These are phyloP conservation scores for Poeciliopsis occidentalis DNA, from an alignment of 2,113 vertebrate species.

Conservation along the genomic window DNA sequence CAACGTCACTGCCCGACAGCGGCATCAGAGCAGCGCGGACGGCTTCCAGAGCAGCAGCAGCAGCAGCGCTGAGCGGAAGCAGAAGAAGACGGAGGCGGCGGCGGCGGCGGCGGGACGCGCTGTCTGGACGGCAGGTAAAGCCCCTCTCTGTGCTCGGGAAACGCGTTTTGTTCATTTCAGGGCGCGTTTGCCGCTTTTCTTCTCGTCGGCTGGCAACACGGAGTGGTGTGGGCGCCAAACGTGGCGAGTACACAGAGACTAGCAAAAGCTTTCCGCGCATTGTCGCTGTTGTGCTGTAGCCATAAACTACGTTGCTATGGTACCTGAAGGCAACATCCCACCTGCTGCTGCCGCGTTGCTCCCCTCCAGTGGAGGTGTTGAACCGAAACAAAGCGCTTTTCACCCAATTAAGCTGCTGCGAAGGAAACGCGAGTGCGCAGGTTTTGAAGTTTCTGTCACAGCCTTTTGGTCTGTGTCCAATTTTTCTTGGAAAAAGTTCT, in stretches of 20 bases:
- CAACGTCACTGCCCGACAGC: constrained; percentile 67
- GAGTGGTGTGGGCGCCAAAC: constrained; percentile 32
- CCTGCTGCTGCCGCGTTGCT: constrained; percentile 56
- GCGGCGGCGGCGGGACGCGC: constrained; percentile 9
- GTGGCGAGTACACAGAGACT: constrained; percentile 21
- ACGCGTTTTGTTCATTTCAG: not conserved
- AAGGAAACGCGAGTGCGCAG: not conserved
- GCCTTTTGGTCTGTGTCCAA: not conserved
- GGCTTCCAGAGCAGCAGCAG: constrained; percentile 35
- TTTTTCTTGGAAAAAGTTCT: not conserved
- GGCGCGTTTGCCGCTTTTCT: not conserved
- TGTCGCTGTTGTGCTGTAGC: constrained; percentile 39
- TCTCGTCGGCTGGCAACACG: not conserved
- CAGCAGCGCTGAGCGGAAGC: constrained; percentile 50
- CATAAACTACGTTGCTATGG: constrained; percentile 74
- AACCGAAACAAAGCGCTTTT: not conserved
- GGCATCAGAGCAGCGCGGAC: constrained; percentile 50
- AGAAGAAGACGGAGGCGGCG: constrained; percentile 29
- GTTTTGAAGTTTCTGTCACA: not conserved
- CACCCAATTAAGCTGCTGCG: not conserved
- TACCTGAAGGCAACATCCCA: constrained; percentile 67
- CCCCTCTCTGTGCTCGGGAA: not conserved
- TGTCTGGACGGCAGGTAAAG: constrained; percentile 41
- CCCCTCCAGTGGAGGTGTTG: not conserved
- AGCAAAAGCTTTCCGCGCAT: constrained; percentile 23